These are phyloP conservation scores for Drosophila busckii DNA, from an alignment of 1,140 invertebrate species.

Conservation along the genomic window DNA sequence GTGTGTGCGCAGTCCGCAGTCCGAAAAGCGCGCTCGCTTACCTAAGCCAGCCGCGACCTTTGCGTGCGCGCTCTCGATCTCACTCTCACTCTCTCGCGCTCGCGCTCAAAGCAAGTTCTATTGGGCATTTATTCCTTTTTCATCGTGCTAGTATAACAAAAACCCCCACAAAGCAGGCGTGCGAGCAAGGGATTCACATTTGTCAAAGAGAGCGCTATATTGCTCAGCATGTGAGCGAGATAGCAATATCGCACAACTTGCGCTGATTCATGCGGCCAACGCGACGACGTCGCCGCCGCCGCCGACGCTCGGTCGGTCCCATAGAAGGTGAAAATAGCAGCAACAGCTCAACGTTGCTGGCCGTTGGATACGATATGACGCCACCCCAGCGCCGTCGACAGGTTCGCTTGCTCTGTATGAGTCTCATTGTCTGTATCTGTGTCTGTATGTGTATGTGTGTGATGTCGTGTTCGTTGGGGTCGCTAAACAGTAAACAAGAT, in stretches of 20 bases:
- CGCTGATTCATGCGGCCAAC: constrained; percentile 71
- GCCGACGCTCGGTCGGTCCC: constrained; percentile 44
- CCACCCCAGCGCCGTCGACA: constrained; percentile 67
- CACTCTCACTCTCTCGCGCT: background rate
- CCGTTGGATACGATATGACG: constrained; percentile 64
- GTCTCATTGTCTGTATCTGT: constrained; percentile 5
- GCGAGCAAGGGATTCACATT: constrained; percentile 57
- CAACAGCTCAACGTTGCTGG: constrained; percentile 32
- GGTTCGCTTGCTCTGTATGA: constrained; percentile 30
- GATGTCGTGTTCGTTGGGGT: constrained; percentile 54
- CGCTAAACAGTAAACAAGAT: constrained; percentile 76
- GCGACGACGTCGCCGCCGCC: constrained; percentile 37
- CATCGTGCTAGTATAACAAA: constrained; percentile 62
- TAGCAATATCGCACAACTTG: constrained; percentile 12
- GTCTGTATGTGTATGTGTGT: constrained; percentile 8
- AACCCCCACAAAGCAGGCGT: constrained; percentile 51
- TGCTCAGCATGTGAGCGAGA: constrained; percentile 4
- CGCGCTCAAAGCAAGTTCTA: constrained; percentile 12
- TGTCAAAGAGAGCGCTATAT: constrained; percentile 7
- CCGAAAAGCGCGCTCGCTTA: too few species aligned
- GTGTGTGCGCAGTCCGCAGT: constrained; percentile 15
- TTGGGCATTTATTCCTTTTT: constrained; percentile 64
- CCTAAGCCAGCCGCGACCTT: constrained; percentile 38
- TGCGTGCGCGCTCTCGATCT: constrained; percentile 33
- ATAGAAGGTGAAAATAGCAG: constrained; percentile 75